A percentile compares a stretch with the other conserved stretches of the same genome.
These are phyloP conservation scores for Perizoma affinitatum DNA, from an alignment of 2,888 invertebrate genomes.

Conservation along the genomic window DNA sequence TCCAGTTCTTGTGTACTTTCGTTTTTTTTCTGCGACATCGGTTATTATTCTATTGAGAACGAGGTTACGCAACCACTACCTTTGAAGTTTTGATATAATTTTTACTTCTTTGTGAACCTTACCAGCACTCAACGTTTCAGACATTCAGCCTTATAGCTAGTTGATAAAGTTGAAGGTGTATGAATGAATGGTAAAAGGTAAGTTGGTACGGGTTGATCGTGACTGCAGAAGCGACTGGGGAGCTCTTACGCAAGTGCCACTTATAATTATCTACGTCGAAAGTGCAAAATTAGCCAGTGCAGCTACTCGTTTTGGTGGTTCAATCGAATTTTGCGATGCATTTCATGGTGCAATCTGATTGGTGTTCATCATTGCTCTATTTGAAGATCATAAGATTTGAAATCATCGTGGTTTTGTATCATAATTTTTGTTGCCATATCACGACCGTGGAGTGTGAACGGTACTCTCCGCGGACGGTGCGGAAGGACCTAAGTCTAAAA, in stretches of 20 bases:
- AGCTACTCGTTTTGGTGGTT: conserved; percentile 32
- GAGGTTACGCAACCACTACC: conserved; percentile 78
- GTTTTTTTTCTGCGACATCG: conserved; percentile 80
- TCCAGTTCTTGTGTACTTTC: conserved; percentile 78
- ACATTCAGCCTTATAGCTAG: conserved; percentile 36
- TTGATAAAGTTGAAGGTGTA: conserved; percentile 38
- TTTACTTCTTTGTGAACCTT: conserved; percentile 69
- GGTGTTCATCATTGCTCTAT: conserved; percentile 9
- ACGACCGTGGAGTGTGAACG: too few relatives aligned
- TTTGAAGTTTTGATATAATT: conserved; percentile 82
- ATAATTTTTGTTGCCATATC: too few relatives aligned
- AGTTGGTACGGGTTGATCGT: conserved; percentile 65
- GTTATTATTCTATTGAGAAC: conserved; percentile 80
- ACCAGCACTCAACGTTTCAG: conserved; percentile 23
- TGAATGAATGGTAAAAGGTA: conserved; percentile 29
- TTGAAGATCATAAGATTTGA: neutral
- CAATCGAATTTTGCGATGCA: conserved; percentile 26
- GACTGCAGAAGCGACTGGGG: conserved; percentile 76
- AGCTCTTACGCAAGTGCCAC: conserved; percentile 69
- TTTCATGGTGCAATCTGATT: conserved; percentile 22
- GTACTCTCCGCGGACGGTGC: too few relatives aligned
- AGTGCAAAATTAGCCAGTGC: conserved; percentile 73
- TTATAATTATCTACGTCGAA: conserved; percentile 79
- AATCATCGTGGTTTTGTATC: neutral
- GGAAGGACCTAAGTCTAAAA: too few relatives aligned